phyloP scores from a whole-genome alignment of 2,113 vertebrate species.

The Aramus guarauna region DNA sequence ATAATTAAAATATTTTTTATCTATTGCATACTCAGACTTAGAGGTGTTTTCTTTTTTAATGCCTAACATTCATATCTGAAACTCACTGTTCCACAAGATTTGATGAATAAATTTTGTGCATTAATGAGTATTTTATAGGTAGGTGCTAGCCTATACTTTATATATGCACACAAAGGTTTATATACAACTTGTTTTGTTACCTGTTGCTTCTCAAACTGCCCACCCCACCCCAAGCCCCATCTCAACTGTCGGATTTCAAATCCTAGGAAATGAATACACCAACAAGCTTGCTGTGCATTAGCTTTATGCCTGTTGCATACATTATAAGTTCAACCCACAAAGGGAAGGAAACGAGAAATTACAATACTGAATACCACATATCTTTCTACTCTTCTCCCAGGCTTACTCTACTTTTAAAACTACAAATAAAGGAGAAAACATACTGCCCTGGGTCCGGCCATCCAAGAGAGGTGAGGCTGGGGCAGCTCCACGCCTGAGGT shows the following conservation, averaged over 20 bases:
- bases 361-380: neutral
- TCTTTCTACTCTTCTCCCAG: neutral
- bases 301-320: neutral
- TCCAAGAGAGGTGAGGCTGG: neutral
- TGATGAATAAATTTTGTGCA: neutral
- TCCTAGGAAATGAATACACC: neutral
- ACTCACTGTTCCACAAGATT: neutral
- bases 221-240: neutral
- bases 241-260: neutral
- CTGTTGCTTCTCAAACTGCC: neutral
- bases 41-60: neutral
- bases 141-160: neutral
- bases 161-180: neutral
- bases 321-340: neutral
- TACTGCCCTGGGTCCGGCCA: neutral
- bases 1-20: neutral
- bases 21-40: neutral
- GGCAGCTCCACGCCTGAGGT: neutral
- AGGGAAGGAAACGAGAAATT: conserved; percentile 42
- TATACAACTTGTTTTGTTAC: neutral
- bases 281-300: neutral
- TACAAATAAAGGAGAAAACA: neutral
- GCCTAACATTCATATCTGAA: neutral
- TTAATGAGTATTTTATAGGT: neutral
- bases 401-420: neutral